Evolutionary conservation across 2,888 invertebrate species (phyloP), one percentile per base, ranked within the genome.

Genomic region (Chalcosyrphus nemorum): DNA sequence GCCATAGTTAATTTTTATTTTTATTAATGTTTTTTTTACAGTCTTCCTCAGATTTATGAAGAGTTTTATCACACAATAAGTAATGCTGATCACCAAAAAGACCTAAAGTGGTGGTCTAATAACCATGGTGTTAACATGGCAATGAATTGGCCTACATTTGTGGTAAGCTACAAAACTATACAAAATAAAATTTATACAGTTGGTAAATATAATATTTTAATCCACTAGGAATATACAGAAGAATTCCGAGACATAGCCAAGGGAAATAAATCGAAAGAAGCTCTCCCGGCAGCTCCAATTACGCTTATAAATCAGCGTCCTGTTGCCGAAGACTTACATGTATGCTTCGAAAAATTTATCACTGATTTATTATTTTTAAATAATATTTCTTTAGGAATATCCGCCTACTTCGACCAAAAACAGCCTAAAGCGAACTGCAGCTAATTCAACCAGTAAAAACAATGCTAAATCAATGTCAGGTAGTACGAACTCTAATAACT

Each of bases 81-180:
- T 92, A 97, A 97, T 92, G 96, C 98, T 0, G 98, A 99, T 91
- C 95, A 97, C 89, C 96, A 97, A 90, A 98, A 98, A 92, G 99
- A 99, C 93, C 94, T 99, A 86, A 97, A 97, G 91, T 98, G 98
- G 97, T 99, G 99, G 99, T 99, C 99, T 56, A 96, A 97, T 91
- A 98, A 97, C 91, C 97, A 99, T 92, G 99, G 99, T 68, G 96
- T 98, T 86, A 99, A 98, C 91, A 99, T 99, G 98, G 96, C 97
- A 76, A 99, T 99, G 98, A 97, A 97, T 90, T 99, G 99, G 99
- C 99, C 99, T 6, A 95, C 96, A 89, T 99, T 99, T 93, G 99
- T 99, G 96, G 99, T 99, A 94, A 91, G 71, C n/a, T n/a, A n/a
- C n/a, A n/a, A n/a, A n/a, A n/a, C n/a, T n/a, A n/a, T n/a, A 21